Evolutionary conservation across 2,888 invertebrate species (phyloP).

Genomic region (Crocallis elinguaria): DNA sequence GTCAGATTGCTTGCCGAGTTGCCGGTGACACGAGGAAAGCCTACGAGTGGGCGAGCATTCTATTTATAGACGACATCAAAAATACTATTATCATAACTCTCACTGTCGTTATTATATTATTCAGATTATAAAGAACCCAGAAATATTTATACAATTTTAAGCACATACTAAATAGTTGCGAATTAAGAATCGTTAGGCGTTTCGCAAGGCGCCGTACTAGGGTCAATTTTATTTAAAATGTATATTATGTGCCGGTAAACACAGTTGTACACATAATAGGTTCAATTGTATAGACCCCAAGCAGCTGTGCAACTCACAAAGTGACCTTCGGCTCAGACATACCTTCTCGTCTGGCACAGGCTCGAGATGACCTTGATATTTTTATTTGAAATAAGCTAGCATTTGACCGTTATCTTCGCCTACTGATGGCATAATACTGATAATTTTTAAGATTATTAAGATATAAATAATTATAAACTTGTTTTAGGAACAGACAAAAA

Average conservation of each 20-base stretch:
- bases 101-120: not conserved
- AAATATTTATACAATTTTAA: not conserved
- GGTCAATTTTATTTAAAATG: conserved; percentile 4
- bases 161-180: not conserved
- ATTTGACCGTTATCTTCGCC: conserved; percentile 5
- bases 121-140: not conserved
- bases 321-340: conserved; percentile 20
- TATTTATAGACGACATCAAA: not conserved
- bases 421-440: conserved; percentile 1
- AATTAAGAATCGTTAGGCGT: not conserved
- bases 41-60: not conserved
- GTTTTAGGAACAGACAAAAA: too few relatives aligned
- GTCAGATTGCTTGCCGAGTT: not conserved
- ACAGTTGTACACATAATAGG: conserved; percentile 19
- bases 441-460: too few relatives aligned
- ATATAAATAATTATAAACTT: too few relatives aligned
- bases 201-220: conserved; percentile 1
- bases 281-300: conserved; percentile 11
- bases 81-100: not conserved
- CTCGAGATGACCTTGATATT: conserved; percentile 13
- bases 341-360: conserved; percentile 23
- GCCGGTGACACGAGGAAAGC: conserved; percentile 2
- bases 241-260: conserved; percentile 5
- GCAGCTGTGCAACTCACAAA: conserved; percentile 20
- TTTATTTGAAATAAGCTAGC: conserved; percentile 1